Evolutionary conservation across 2,113 vertebrate species (phyloP).

Genomic region (Cynopterus brachyotis): DNA sequence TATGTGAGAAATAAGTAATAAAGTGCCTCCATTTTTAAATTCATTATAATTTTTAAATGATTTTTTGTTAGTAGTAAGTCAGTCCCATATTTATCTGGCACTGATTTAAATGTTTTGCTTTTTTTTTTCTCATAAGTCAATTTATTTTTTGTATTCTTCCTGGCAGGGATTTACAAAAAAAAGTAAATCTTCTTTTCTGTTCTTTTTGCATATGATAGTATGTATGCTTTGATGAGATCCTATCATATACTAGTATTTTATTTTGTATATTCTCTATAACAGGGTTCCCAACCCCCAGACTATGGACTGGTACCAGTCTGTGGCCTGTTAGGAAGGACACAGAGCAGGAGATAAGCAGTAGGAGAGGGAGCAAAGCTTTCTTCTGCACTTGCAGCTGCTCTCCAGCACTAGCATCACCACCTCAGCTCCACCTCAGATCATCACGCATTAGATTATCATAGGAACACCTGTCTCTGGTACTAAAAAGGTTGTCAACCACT

Average conservation of each 20-base stretch:
- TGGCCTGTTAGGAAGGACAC: too few relatives aligned
- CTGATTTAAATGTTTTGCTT: background rate
- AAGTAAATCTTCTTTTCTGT: background rate
- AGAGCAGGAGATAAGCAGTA: too few relatives aligned
- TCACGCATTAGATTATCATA: too few relatives aligned
- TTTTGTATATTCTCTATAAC: background rate
- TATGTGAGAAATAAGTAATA: conserved; percentile 19
- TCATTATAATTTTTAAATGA: conserved; percentile 22
- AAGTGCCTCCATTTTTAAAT: conserved; percentile 35
- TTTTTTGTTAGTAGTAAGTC: conserved; percentile 21
- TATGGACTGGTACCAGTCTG: too few relatives aligned
- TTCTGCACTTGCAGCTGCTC: too few relatives aligned
- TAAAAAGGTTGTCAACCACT: too few relatives aligned
- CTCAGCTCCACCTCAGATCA: too few relatives aligned
- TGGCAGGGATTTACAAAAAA: background rate
- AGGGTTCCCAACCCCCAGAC: too few relatives aligned
- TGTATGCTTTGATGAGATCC: background rate
- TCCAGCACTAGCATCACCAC: too few relatives aligned
- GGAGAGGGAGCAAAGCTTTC: too few relatives aligned
- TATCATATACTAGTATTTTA: background rate
- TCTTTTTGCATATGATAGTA: background rate
- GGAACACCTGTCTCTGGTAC: too few relatives aligned
- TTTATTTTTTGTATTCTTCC: conserved; percentile 14
- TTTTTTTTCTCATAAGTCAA: conserved; percentile 16
- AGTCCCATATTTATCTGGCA: conserved; percentile 27